A percentile compares a stretch with the other conserved stretches of the same genome.
These are phyloP conservation scores for Aphidoletes aphidimyza DNA, from an alignment of 2,888 invertebrate species.

Conservation along the genomic window DNA sequence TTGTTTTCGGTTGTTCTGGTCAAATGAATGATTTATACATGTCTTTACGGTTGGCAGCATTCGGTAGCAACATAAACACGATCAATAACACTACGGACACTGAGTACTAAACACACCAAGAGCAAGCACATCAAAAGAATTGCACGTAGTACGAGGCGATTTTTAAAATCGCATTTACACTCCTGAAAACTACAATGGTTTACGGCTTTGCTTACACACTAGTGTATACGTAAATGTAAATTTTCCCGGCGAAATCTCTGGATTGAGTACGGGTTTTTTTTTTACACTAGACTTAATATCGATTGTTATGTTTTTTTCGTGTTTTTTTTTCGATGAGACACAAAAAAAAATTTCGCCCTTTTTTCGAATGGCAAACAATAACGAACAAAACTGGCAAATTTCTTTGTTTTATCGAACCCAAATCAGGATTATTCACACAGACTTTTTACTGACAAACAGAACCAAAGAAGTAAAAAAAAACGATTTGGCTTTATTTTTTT, in stretches of 20 bases:
- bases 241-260: conserved; percentile 39
- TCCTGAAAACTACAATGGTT: background rate
- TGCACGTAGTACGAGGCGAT: background rate
- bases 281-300: background rate
- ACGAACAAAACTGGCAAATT: background rate
- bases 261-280: conserved; percentile 39
- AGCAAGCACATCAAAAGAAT: background rate
- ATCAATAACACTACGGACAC: background rate
- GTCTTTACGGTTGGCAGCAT: conserved; percentile 47
- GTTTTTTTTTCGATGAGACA: background rate
- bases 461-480: background rate
- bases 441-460: background rate
- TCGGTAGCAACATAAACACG: conserved; percentile 11
- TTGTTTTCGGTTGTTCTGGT: background rate
- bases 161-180: background rate
- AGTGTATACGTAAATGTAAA: conserved; percentile 50
- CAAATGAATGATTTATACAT: conserved; percentile 19
- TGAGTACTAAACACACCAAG: background rate
- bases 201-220: background rate
- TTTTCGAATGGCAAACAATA: background rate
- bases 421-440: background rate
- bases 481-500: background rate
- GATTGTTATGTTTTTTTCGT: background rate
- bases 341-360: conserved; percentile 13
- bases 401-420: conserved; percentile 34